Conservation (phyloP, 2,888 invertebrate species). For the Rhagonycha lutea region DNA sequence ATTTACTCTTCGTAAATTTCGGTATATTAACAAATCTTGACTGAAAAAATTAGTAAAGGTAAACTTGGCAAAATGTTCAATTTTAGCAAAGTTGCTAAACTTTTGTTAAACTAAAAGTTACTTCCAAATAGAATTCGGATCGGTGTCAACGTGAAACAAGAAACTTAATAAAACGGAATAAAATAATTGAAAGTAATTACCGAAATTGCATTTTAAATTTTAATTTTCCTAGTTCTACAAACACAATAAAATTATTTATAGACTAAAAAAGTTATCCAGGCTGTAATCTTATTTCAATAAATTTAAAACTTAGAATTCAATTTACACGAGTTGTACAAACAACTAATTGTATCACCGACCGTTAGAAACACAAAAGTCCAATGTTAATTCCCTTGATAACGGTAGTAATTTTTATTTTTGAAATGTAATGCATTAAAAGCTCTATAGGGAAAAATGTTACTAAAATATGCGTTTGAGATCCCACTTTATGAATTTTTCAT, state of each 20-base stretch:
- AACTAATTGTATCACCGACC: neutral
- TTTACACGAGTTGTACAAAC: neutral
- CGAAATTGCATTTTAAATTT: neutral
- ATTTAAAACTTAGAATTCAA: neutral
- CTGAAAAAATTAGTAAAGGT: neutral
- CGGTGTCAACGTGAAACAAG: neutral
- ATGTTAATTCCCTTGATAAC: neutral
- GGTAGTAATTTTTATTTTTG: neutral
- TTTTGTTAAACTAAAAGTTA: neutral
- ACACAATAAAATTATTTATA: neutral
- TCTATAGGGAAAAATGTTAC: neutral
- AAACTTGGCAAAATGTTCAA: neutral
- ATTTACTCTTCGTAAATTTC: neutral
- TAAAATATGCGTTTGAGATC: conserved; percentile 1
- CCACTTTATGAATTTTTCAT: neutral
- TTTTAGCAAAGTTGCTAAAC: neutral
- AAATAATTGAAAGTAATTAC: neutral
- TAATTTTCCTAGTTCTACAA: neutral
- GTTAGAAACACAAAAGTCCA: neutral
- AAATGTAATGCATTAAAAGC: neutral
- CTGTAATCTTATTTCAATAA: neutral
- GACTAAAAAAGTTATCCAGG: neutral
- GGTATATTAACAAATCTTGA: too few relatives aligned
- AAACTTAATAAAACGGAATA: neutral
- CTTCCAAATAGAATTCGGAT: neutral